These are phyloP conservation scores for Leptinotarsa lineolata DNA, from an alignment of 1,140 invertebrate genomes.

Conservation along the genomic window DNA sequence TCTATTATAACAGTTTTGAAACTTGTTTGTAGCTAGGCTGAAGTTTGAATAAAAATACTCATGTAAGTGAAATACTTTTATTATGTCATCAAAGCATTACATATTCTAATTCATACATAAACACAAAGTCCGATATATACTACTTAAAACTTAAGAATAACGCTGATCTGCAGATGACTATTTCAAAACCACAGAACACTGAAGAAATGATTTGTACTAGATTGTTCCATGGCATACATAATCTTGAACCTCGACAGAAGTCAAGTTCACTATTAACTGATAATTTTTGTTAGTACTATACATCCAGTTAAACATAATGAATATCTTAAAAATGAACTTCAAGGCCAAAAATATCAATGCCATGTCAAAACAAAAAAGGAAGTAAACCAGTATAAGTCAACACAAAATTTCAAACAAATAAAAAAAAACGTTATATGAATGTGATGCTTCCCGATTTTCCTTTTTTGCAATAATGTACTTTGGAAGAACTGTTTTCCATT, in stretches of 20 bases:
- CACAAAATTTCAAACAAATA: neutral
- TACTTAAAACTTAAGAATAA: slow-evolving; percentile 3
- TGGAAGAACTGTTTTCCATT: neutral
- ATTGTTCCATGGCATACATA: slow-evolving; percentile 1
- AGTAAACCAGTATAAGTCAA: neutral
- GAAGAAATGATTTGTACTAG: neutral
- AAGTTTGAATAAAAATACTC: neutral
- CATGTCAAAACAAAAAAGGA: neutral
- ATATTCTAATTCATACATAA: slow-evolving; percentile 2
- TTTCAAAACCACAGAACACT: neutral
- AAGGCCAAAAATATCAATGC: neutral
- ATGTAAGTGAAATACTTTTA: neutral
- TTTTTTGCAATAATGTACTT: neutral
- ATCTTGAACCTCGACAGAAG: neutral
- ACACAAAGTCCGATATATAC: slow-evolving; percentile 3
- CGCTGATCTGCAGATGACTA: neutral
- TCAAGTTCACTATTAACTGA: neutral
- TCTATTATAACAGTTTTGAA: no score
- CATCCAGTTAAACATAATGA: neutral
- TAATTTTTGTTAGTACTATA: slow-evolving; percentile 8
- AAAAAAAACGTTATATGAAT: neutral
- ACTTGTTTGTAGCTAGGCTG: no score
- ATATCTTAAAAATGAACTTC: neutral
- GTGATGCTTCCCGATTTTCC: neutral
- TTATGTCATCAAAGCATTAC: neutral